Percentiles rank a stretch among this genome's conserved stretches.
Conservation (phyloP, 2,797 vertebrate genomes). For the Cirrhinus mrigala region DNA sequence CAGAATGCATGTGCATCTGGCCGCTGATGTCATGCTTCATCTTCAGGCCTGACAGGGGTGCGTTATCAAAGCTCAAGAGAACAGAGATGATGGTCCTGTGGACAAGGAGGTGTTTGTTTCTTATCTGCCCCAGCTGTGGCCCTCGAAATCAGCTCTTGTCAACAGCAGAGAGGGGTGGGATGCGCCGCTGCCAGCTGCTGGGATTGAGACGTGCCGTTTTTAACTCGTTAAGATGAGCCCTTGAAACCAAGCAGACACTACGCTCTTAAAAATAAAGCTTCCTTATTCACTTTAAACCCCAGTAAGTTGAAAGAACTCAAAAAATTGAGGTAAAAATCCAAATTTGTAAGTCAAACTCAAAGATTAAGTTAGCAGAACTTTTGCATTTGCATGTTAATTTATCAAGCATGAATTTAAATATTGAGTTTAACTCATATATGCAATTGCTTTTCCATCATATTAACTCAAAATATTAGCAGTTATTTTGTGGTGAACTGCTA, state of each 20-base stretch:
- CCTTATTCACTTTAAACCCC: not conserved
- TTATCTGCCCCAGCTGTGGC: constrained; percentile 59
- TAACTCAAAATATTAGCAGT: too few species aligned
- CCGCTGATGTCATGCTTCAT: constrained; percentile 57
- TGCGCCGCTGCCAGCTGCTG: not conserved
- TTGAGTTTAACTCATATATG: not conserved
- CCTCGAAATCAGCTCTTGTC: constrained; percentile 61
- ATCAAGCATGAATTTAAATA: too few species aligned
- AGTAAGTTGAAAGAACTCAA: not conserved
- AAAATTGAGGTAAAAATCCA: not conserved
- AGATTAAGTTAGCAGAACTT: not conserved
- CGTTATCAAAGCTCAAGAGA: constrained; percentile 77
- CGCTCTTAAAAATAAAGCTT: not conserved
- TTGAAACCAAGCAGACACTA: not conserved
- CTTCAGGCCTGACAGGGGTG: constrained; percentile 58
- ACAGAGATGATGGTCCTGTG: constrained; percentile 64
- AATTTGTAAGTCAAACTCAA: not conserved
- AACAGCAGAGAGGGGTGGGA: constrained; percentile 42
- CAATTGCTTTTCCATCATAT: not conserved
- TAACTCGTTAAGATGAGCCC: constrained; percentile 18
- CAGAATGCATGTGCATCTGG: constrained; percentile 34
- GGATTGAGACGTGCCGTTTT: constrained; percentile 9
- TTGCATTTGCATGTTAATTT: too few species aligned
- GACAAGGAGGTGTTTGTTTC: constrained; percentile 55
- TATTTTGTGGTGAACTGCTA: not conserved